A percentile compares a stretch with the other conserved stretches of the same genome.
Conservation (phyloP, 2,888 invertebrate genomes). For the Latrodectus hesperus region DNA sequence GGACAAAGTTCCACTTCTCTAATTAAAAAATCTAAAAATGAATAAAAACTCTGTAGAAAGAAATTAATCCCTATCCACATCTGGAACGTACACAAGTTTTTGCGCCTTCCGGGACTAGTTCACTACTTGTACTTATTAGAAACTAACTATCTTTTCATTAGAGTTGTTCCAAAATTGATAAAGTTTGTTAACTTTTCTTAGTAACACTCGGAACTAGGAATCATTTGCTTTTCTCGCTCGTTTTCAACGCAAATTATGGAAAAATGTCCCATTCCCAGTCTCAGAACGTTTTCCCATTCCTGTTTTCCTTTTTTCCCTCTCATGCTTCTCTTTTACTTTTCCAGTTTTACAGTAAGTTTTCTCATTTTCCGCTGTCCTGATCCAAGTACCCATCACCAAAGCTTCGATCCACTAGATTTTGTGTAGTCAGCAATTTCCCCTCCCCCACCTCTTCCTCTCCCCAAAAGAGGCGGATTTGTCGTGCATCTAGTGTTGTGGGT, state of each 20-base stretch:
- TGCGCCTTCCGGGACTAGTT: too few relatives aligned
- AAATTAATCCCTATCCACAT: too few relatives aligned
- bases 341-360: conserved; percentile 39
- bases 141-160: background rate
- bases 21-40: too few relatives aligned
- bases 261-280: conserved; percentile 52
- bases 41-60: too few relatives aligned
- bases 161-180: background rate
- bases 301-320: conserved; percentile 7
- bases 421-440: conserved; percentile 49
- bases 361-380: conserved; percentile 47
- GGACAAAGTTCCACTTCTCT: too few relatives aligned
- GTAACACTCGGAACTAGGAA: conserved; percentile 12
- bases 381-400: conserved; percentile 38
- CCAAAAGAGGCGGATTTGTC: conserved; percentile 50
- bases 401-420: conserved; percentile 59
- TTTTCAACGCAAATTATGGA: conserved; percentile 38
- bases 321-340: background rate
- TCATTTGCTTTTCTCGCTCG: conserved; percentile 27
- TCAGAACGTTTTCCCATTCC: conserved; percentile 33
- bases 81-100: too few relatives aligned
- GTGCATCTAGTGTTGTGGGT: conserved; percentile 43
- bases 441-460: background rate
- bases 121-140: background rate
- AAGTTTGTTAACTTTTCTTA: conserved; percentile 6